Percentiles rank a stretch among this genome's conserved stretches.
Conservation (phyloP, 2,888 invertebrate species). For the Tinea trinotella region DNA sequence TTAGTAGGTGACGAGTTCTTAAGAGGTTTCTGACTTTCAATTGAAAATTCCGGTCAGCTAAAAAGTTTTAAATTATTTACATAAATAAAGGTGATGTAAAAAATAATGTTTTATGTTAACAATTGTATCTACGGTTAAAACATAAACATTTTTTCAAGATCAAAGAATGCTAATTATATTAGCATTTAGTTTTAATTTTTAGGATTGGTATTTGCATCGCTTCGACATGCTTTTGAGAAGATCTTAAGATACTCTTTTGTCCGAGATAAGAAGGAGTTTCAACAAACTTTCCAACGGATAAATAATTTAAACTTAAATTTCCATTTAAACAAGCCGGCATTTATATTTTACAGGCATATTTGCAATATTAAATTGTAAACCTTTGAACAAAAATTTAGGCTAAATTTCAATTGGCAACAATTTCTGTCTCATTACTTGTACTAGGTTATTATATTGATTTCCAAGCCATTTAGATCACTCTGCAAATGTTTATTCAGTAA, state of each 20-base stretch:
- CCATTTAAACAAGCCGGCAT: constrained; percentile 47
- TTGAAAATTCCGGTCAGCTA: background rate
- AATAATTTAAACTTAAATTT: constrained; percentile 62
- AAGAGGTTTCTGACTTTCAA: constrained; percentile 1
- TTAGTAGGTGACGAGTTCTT: background rate
- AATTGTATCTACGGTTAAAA: too few relatives aligned
- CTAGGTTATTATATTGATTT: too few relatives aligned
- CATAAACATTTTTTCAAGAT: too few relatives aligned
- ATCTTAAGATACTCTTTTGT: constrained; percentile 50
- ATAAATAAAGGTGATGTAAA: background rate
- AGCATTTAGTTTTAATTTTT: background rate
- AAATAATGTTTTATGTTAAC: too few relatives aligned
- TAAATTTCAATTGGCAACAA: background rate
- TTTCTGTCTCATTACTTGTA: background rate
- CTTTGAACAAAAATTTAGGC: background rate
- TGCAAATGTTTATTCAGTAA: background rate
- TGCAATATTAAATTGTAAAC: background rate
- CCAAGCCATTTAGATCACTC: background rate
- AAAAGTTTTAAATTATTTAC: background rate
- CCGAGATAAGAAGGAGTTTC: constrained; percentile 41
- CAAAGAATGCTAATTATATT: too few relatives aligned
- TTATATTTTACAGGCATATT: constrained; percentile 14
- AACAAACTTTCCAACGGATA: constrained; percentile 49
- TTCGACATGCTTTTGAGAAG: constrained; percentile 8
- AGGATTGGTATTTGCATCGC: background rate